Percentiles rank a stretch among this genome's conserved stretches.
Conservation (phyloP, 2,797 vertebrate species). For the Gymnothorax javanicus region DNA sequence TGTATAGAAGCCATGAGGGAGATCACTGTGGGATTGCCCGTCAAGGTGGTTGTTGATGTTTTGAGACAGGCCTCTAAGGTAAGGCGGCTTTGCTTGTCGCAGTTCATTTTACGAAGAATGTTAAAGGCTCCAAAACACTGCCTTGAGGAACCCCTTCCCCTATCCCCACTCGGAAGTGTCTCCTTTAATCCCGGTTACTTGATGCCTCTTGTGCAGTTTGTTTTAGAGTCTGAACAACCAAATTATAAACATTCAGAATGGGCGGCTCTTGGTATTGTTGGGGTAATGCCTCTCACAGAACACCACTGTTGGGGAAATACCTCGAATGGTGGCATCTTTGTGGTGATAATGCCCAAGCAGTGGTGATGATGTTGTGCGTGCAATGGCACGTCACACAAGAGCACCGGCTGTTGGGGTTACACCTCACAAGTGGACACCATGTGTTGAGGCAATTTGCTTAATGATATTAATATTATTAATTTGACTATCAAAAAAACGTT, state of each 20-base stretch:
- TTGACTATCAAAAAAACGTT: too few relatives aligned
- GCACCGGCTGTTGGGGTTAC: too few relatives aligned
- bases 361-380: too few relatives aligned
- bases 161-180: background rate
- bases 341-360: too few relatives aligned
- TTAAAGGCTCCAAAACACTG: too few relatives aligned
- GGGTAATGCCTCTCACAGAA: too few relatives aligned
- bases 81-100: background rate
- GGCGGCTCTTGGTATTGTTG: background rate
- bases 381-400: too few relatives aligned
- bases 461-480: too few relatives aligned
- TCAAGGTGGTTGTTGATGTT: constrained; percentile 97
- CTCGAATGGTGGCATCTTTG: too few relatives aligned
- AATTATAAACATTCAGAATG: background rate
- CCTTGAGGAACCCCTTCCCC: background rate
- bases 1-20: constrained; percentile 99
- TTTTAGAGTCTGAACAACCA: background rate
- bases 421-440: too few relatives aligned
- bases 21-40: constrained; percentile 90
- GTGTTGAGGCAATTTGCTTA: too few relatives aligned
- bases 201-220: background rate
- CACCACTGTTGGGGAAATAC: too few relatives aligned
- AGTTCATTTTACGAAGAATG: background rate
- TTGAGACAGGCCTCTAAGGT: constrained; percentile 98
- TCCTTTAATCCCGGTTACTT: background rate